Base-by-base conservation (phyloP, 2,113 vertebrate species). In the Austrofundulus limnaeus region DNA sequence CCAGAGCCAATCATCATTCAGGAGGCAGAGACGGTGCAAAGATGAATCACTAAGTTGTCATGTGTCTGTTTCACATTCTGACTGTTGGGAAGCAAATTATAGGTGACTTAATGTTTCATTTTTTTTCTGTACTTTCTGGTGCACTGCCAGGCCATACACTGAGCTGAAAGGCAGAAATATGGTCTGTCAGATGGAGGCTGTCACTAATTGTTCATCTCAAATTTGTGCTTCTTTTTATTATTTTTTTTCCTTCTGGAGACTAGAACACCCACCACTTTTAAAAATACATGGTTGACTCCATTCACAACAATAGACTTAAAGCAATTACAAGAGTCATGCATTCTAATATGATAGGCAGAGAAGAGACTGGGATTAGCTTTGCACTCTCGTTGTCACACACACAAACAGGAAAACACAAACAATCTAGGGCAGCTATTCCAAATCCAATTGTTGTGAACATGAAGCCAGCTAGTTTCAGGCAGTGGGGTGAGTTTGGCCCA, bases 401-500 rank as follows among this genome's bases (percentile, higher is more conserved):
- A 67, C 78, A 59, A 82, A 81, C 57, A 76, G 73, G 61, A 63
- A 70, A 85, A 82, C 75, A 83, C 81, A 90, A 90, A 90, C 88
- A 89, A 91, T 89, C 87, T 89, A 80, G 88, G 87, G 72, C 90
- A 90, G 80, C 85, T 76, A 76, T 89, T 86, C 87, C 80, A 88
- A 90, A 91, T 90, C 77, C 84, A 91, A 91, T 91, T 89, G 87
- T 86, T 88, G 88, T 88, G 84, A 89, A 88, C 84, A 90, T 89
- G 86, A 89, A 86, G 85, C 87, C 88, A 88, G 82, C 84, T 85
- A 90, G 84, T 88, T 91, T 82, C 79, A 86, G 86, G 84, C 88
- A 74, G 80, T 75, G 70, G 80, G 87, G 84, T 82, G 85, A 88
- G 85, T 90, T 90, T 92, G 90, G 88, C 87, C 88, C 90, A 90